A percentile compares a stretch with the other conserved stretches of the same genome.
Evolutionary conservation across 2,888 invertebrate species (phyloP).

Genomic region (Dolichomitus sp.): DNA sequence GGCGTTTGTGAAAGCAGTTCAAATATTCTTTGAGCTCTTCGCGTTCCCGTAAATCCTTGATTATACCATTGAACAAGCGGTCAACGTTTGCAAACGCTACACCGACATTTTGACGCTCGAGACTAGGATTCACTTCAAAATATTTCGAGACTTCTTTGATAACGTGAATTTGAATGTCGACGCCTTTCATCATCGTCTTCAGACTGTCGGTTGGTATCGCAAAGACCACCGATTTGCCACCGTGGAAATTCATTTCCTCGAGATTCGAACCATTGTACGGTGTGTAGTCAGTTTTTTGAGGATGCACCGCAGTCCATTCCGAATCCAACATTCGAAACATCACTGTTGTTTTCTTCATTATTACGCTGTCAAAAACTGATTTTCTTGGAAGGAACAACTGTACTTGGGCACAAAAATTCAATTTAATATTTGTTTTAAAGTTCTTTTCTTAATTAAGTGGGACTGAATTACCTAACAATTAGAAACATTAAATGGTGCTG

Average conservation of each 20-base stretch:
- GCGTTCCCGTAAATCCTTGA: constrained; percentile 76
- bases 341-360: constrained; percentile 78
- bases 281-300: constrained; percentile 76
- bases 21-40: constrained; percentile 74
- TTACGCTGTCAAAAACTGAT: constrained; percentile 74
- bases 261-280: constrained; percentile 76
- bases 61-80: constrained; percentile 78
- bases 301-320: constrained; percentile 78
- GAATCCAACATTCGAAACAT: constrained; percentile 80
- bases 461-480: too few species aligned
- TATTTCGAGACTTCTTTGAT: constrained; percentile 76
- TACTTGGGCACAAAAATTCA: background rate
- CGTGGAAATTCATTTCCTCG: constrained; percentile 77
- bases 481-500: too few species aligned
- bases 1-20: constrained; percentile 71
- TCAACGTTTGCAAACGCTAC: constrained; percentile 72
- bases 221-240: constrained; percentile 81
- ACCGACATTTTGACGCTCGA: constrained; percentile 70
- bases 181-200: constrained; percentile 57
- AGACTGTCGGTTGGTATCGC: constrained; percentile 73
- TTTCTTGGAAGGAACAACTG: constrained; percentile 78
- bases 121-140: constrained; percentile 73
- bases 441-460: background rate
- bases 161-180: constrained; percentile 76
- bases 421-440: background rate